phyloP scores from a whole-genome alignment of 2,113 vertebrate species.

The Alligator mississippiensis region DNA sequence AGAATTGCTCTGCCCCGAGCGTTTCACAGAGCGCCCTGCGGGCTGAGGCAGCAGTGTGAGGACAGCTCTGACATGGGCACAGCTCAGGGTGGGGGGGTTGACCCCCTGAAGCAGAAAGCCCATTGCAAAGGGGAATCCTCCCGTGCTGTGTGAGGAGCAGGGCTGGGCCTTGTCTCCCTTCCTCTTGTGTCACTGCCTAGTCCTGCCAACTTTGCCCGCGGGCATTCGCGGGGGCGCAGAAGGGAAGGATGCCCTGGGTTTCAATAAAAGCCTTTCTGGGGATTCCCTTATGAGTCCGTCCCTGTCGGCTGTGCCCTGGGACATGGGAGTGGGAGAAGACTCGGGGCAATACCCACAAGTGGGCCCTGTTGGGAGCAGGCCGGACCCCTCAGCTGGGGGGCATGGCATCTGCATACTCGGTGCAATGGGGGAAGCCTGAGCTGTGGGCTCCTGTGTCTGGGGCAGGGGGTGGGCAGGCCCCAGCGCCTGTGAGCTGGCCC shows the following conservation, averaged over 20 bases:
- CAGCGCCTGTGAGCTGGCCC: too few species aligned
- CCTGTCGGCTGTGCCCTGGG: not conserved
- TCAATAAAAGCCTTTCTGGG: not conserved
- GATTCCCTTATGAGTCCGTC: not conserved
- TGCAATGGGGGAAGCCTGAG: not conserved
- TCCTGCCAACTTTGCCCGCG: not conserved
- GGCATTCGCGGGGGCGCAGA: not conserved
- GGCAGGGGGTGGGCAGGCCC: too few species aligned
- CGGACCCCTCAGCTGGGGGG: not conserved
- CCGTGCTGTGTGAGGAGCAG: not conserved
- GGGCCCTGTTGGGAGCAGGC: not conserved
- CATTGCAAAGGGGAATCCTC: too few species aligned
- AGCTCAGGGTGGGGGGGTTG: not conserved
- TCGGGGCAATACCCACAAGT: not conserved
- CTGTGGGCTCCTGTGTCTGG: too few species aligned
- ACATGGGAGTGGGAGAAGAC: not conserved
- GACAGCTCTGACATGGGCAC: not conserved
- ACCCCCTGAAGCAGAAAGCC: too few species aligned
- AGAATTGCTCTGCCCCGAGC: not conserved
- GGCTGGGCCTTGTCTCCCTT: not conserved
- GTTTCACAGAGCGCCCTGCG: not conserved
- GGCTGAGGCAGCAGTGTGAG: not conserved
- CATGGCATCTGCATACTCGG: too few species aligned
- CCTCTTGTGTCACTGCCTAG: rapidly evolving
- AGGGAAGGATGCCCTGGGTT: not conserved